Percentiles rank a stretch among this genome's conserved stretches.
These are phyloP conservation scores for Ctenodactylus gundi DNA, from an alignment of 2,113 vertebrate species.

Conservation along the genomic window DNA sequence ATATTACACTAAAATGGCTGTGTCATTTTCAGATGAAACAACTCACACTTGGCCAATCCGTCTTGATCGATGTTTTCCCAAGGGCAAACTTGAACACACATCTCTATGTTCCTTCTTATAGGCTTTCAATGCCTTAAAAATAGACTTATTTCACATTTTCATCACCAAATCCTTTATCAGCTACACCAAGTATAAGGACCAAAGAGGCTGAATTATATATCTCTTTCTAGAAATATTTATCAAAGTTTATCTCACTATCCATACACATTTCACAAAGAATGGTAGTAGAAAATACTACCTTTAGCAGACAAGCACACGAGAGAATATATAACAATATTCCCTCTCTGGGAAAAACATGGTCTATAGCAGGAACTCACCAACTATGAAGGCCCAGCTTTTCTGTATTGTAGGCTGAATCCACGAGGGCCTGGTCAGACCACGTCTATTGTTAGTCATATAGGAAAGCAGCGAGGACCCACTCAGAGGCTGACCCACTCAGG, in stretches of 20 bases:
- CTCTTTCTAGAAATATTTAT: slow-evolving; percentile 20
- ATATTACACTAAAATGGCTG: neutral
- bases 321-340: neutral
- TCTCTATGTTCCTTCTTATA: neutral
- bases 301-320: neutral
- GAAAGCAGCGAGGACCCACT: neutral
- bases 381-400: neutral
- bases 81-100: neutral
- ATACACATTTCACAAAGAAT: neutral
- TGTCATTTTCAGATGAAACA: slow-evolving; percentile 49
- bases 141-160: neutral
- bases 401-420: neutral
- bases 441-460: neutral
- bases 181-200: neutral
- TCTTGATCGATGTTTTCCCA: slow-evolving; percentile 1
- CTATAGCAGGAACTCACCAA: neutral
- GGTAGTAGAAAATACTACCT: neutral
- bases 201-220: neutral
- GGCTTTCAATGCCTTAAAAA: neutral
- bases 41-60: slow-evolving; percentile 5
- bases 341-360: neutral
- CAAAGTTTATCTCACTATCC: neutral
- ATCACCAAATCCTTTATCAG: neutral
- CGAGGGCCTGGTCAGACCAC: neutral
- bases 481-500: neutral